Evolutionary conservation across 2,113 vertebrate species (phyloP).

Genomic region (Dipodomys merriami): DNA sequence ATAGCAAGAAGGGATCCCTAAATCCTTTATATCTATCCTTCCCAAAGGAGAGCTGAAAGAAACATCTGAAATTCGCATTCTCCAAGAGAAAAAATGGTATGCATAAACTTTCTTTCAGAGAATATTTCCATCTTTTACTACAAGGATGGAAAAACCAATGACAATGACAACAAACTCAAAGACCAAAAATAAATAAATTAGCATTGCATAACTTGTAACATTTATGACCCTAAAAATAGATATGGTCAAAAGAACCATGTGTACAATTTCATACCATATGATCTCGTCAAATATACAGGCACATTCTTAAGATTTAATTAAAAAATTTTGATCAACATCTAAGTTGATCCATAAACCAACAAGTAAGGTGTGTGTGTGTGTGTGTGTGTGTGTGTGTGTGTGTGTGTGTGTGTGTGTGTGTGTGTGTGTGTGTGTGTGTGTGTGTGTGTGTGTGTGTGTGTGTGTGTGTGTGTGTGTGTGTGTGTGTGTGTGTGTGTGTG

Average conservation of each 20-base stretch:
- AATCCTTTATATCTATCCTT: not conserved
- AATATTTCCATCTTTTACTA: slow-evolving; percentile 43
- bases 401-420: not conserved
- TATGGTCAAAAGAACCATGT: not conserved
- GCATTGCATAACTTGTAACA: slow-evolving; percentile 11
- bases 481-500: not conserved
- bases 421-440: not conserved
- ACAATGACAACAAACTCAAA: not conserved
- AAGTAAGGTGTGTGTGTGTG: not conserved
- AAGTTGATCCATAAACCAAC: not conserved
- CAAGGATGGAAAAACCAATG: not conserved
- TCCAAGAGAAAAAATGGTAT: not conserved
- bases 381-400: not conserved
- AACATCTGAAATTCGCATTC: not conserved
- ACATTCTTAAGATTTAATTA: not conserved
- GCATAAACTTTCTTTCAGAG: not conserved
- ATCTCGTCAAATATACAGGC: not conserved
- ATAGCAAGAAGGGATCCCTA: too few species aligned
- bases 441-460: not conserved
- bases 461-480: not conserved
- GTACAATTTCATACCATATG: not conserved
- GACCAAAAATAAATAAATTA: slow-evolving; percentile 26
- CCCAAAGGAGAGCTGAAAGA: not conserved
- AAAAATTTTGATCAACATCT: not conserved
- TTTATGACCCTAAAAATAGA: not conserved